These are phyloP conservation scores for Drosophila rellima DNA, from an alignment of 2,888 invertebrate species.

Conservation along the genomic window DNA sequence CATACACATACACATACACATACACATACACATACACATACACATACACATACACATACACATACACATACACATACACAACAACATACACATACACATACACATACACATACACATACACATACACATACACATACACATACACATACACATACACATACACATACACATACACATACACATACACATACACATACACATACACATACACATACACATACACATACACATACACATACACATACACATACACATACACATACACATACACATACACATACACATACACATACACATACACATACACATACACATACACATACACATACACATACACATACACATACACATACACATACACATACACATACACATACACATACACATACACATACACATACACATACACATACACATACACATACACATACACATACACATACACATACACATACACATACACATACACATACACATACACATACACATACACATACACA, in stretches of 20 bases:
- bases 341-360: slow-evolving; percentile 1
- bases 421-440: slow-evolving; percentile 3
- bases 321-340: slow-evolving; percentile 6
- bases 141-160: slow-evolving; percentile 1
- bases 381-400: slow-evolving; percentile 2
- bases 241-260: slow-evolving; percentile 6
- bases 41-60: slow-evolving; percentile 20
- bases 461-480: slow-evolving; percentile 4
- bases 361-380: slow-evolving; percentile 6
- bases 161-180: slow-evolving; percentile 6
- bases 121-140: slow-evolving; percentile 5
- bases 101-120: slow-evolving; percentile 1
- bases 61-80: slow-evolving; percentile 21
- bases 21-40: slow-evolving; percentile 21
- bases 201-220: slow-evolving; percentile 5
- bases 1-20: slow-evolving; percentile 21
- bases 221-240: slow-evolving; percentile 2
- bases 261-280: neutral
- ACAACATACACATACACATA: slow-evolving; percentile 10
- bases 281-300: slow-evolving; percentile 9
- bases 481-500: slow-evolving; percentile 4
- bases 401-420: slow-evolving; percentile 5
- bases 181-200: slow-evolving; percentile 1
- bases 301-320: neutral
- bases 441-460: slow-evolving; percentile 2